A percentile compares a stretch with the other conserved stretches of the same genome.
Conservation (phyloP, 2,888 invertebrate genomes). For the Exocentrus adspersus region DNA sequence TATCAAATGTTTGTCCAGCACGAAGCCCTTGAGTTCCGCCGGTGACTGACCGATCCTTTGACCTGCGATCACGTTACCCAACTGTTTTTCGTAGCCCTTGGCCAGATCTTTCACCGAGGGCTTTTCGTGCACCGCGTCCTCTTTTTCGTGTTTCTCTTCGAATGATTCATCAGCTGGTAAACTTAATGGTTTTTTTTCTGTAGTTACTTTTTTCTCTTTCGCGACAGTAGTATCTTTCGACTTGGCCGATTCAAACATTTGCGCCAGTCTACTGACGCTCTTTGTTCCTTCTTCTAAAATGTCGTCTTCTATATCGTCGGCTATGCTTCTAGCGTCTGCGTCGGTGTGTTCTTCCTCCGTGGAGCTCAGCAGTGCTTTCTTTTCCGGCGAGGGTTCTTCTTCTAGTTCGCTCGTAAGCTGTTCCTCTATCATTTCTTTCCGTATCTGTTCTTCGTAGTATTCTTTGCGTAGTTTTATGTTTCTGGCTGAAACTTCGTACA, state of each 20-base stretch:
- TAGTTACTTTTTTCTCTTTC: slow-evolving; percentile 17
- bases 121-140: slow-evolving; percentile 36
- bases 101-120: slow-evolving; percentile 52
- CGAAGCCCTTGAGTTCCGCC: slow-evolving; percentile 35
- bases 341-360: slow-evolving; percentile 46
- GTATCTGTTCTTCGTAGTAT: slow-evolving; percentile 71
- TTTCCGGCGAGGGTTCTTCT: slow-evolving; percentile 64
- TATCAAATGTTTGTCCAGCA: slow-evolving; percentile 27
- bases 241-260: slow-evolving; percentile 39
- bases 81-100: slow-evolving; percentile 48
- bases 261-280: slow-evolving; percentile 29
- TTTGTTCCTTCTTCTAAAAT: slow-evolving; percentile 39
- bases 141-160: slow-evolving; percentile 18
- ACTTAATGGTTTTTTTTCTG: slow-evolving; percentile 19
- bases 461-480: slow-evolving; percentile 68
- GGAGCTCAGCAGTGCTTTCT: slow-evolving; percentile 58
- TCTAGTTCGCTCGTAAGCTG: slow-evolving; percentile 65
- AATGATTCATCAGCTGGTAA: slow-evolving; percentile 1
- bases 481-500: slow-evolving; percentile 67
- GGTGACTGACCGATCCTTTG: slow-evolving; percentile 39
- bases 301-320: slow-evolving; percentile 39
- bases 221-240: slow-evolving; percentile 35
- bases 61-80: slow-evolving; percentile 47
- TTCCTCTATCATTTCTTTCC: slow-evolving; percentile 68
- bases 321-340: slow-evolving; percentile 40